Base-by-base conservation (phyloP, 1,140 invertebrate genomes). In the Cardiocondyla obscurior region DNA sequence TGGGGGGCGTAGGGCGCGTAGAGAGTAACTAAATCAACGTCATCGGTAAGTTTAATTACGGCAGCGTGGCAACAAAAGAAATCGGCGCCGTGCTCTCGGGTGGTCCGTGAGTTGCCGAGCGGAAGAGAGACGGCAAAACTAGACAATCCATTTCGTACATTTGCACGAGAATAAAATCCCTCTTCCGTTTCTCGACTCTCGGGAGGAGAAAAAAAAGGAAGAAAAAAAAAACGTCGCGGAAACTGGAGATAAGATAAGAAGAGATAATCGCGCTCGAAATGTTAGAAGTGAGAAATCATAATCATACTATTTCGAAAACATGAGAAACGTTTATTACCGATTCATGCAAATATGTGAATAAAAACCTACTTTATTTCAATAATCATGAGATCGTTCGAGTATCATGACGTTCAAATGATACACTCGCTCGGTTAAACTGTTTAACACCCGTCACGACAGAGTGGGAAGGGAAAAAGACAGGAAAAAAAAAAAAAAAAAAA, bases 21-120 rank as follows among this genome's bases (percentile, higher is more conserved):
- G 72, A 72, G 65, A 86, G 84, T 90, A 91, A 88, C 90, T 91
- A 91, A 91, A 91, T 91, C 90, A 91, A 90, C 86, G 90, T 91
- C 90, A 90, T 91, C 89, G 87, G 89, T 84, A 86, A 88, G 89
- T 87, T 90, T 91, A 90, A 90, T 91, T 90, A 89, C 90, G 83
- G 86, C 85, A 83, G 74, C 85, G 82, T 82, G 81, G 83, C 74
- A 82, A 70, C 44, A 76, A 83, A 84, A 74, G 76, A 70, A 85
- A 62, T 62, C 62, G 83, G 69, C 84, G 76, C 83, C 85, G 87
- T 70, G 85, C 79, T 85, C 86, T 91, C 85, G 90, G 90, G 90
- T 90, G 90, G 90, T 91, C 90, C 86, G 19, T 55, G n/a, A n/a
- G 33, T 60, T 22, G 51, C n/a, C 79, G 70, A 33, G 55, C 28